These are phyloP conservation scores for Geopemphigus sp. DNA, from an alignment of 1,140 invertebrate species.

Conservation along the genomic window DNA sequence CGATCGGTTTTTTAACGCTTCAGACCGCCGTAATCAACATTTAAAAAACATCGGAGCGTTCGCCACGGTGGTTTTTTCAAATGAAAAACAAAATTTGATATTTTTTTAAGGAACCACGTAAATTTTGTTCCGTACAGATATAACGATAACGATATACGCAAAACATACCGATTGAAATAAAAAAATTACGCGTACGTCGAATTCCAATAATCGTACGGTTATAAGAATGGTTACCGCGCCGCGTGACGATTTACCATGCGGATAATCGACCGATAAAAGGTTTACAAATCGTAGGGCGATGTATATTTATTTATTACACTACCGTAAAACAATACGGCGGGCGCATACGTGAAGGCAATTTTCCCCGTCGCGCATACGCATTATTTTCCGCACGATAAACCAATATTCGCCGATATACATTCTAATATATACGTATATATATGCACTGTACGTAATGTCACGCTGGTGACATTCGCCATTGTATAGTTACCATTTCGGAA, in stretches of 20 bases:
- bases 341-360: background rate
- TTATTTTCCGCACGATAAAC: conserved; percentile 40
- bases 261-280: conserved; percentile 7
- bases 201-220: too few species aligned
- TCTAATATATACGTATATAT: too few species aligned
- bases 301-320: background rate
- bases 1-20: too few species aligned
- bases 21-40: too few species aligned
- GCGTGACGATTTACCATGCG: conserved; percentile 1
- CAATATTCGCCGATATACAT: background rate
- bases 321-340: background rate
- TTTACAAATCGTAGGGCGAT: background rate
- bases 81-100: too few species aligned
- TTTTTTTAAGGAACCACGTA: too few species aligned
- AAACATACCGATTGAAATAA: too few species aligned
- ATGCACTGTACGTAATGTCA: background rate
- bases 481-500: background rate
- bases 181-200: too few species aligned
- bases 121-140: too few species aligned
- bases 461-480: background rate
- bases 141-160: too few species aligned
- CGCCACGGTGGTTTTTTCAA: too few species aligned
- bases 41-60: too few species aligned
- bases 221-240: background rate
- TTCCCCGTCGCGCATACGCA: background rate